Conservation (phyloP, 2,113 vertebrate species). For the Mustela lutreola region DNA sequence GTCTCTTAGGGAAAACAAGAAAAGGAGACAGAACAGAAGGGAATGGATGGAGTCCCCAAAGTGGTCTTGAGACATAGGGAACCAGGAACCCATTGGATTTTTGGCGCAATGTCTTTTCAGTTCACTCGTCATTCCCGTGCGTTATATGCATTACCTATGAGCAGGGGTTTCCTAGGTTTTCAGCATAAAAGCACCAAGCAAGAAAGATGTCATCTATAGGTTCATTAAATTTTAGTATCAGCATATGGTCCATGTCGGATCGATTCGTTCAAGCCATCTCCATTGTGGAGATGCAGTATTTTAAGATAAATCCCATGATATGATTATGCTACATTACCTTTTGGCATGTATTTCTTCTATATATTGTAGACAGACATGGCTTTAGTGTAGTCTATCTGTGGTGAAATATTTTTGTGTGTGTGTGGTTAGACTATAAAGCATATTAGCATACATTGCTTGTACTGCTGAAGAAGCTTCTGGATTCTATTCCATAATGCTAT, state of each 20-base stretch:
- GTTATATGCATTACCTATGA: not conserved
- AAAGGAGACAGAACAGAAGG: not conserved
- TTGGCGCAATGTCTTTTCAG: not conserved
- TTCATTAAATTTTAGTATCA: not conserved
- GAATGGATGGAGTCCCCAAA: not conserved
- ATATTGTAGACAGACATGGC: not conserved
- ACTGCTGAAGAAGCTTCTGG: not conserved
- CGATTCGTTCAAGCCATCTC: constrained; percentile 26
- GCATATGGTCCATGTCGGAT: not conserved
- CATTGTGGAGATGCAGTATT: not conserved
- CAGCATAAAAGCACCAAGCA: not conserved
- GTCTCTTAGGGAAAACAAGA: not conserved
- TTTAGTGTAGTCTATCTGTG: not conserved
- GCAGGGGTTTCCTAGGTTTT: not conserved
- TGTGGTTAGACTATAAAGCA: not conserved
- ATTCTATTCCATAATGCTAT: not conserved
- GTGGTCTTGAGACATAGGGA: not conserved
- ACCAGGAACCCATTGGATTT: not conserved
- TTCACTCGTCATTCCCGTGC: not conserved
- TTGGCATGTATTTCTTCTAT: not conserved
- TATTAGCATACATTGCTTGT: not conserved
- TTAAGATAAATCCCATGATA: not conserved
- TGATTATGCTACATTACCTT: not conserved
- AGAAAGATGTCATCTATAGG: not conserved
- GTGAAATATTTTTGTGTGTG: not conserved